Base-by-base conservation (phyloP, 2,113 vertebrate genomes). In the Tychaedon coryphoeus region DNA sequence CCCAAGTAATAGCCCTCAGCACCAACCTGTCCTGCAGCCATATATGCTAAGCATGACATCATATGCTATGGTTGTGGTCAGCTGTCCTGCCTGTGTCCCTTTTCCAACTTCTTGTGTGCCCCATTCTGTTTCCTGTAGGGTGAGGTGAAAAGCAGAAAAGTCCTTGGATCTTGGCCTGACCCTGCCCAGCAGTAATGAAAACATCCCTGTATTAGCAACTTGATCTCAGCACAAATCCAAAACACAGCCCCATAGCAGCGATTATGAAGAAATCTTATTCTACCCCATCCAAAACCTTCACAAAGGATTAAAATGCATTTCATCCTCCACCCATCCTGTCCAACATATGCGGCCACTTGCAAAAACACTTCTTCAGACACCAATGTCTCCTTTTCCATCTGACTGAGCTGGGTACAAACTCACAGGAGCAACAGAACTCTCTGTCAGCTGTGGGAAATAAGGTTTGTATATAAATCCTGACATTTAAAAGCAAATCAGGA, bases 141-240 rank as follows among this genome's bases (percentile, higher is more conserved):
- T 19, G 12, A 3, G 5, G 3, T 0, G 0, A 26, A 31, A 45
- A 66, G 14, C 25, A n/a, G 19, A 40, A 75, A 33, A 38, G 4
- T 0, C 20, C 12, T 29, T 66, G 25, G 19, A 15, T 42, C 13
- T 29, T n/a, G 23, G 18, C 14, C 23, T 65, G 24, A 15, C 9
- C 7, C 18, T 57, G 23, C 31, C 62, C 36, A 80, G 12, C 5
- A 31, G 0, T 26, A 42, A 15, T 0, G 0, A 53, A 71, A 80
- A 15, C 12, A 75, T n/a, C 26, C 4, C 4, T 51, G 4, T 43
- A 8, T 28, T 53, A 40, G 5, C 28, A 58, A 19, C 9, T 5
- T 36, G 6, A 23, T 65, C 17, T 18, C 22, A 23, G 25, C 22
- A 36, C 12, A 80, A 57, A 73, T 43, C 19, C 33, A 29, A 58